Evolutionary conservation across 1,140 invertebrate genomes (phyloP).

Genomic region (Trichomalopsis sarcophagae): DNA sequence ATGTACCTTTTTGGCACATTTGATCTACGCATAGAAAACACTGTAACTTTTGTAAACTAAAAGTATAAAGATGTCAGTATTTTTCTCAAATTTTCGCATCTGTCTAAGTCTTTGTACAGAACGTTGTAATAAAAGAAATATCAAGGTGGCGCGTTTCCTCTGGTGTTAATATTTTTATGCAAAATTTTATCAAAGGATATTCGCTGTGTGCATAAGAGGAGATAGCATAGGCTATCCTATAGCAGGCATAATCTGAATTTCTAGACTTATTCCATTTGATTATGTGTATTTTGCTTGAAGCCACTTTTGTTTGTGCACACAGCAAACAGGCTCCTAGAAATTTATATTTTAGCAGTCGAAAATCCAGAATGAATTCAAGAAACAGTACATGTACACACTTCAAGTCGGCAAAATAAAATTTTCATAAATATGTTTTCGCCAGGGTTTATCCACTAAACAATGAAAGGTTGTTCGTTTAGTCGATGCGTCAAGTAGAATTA

Average conservation of each 20-base stretch:
- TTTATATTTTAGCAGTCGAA: not conserved
- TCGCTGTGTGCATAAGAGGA: no score
- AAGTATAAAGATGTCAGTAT: slow-evolving; percentile 51
- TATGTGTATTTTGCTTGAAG: no score
- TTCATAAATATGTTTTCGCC: slow-evolving; percentile 46
- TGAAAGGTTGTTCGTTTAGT: slow-evolving; percentile 30
- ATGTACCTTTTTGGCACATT: slow-evolving; percentile 44
- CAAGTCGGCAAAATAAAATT: slow-evolving; percentile 19
- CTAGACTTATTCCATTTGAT: no score
- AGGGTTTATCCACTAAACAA: slow-evolving; percentile 19
- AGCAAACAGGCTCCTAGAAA: no score
- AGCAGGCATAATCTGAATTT: no score
- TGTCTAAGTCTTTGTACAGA: slow-evolving; percentile 38
- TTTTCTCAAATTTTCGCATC: slow-evolving; percentile 46
- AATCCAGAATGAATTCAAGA: not conserved
- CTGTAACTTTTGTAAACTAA: slow-evolving; percentile 49
- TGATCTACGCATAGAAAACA: slow-evolving; percentile 27
- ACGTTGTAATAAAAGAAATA: slow-evolving; percentile 34
- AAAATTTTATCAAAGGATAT: slow-evolving; percentile 21
- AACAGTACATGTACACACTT: not conserved
- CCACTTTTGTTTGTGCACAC: no score
- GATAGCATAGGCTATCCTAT: no score
- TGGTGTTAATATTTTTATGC: slow-evolving; percentile 49
- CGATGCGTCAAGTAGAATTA: slow-evolving; percentile 44
- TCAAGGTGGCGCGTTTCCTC: slow-evolving; percentile 11